Base-by-base conservation (phyloP, 2,888 invertebrate genomes). In the Teinopalpus imperialis region DNA sequence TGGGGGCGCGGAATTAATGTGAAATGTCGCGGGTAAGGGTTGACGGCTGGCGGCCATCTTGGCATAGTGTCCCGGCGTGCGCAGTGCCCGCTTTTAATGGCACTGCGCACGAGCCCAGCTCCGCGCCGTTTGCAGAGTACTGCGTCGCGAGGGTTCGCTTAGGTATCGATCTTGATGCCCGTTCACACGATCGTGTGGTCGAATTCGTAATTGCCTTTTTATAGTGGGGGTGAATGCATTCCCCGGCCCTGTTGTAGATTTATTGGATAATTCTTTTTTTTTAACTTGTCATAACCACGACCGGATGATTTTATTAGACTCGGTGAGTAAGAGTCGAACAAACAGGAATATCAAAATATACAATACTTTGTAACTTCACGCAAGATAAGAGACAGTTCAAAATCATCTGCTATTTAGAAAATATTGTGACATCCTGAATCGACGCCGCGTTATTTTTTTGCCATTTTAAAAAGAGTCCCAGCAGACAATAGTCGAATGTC, bases 101-200 rank as follows among this genome's bases (percentile, higher is more conserved):
- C 59, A 62, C 52, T 73, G 80, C 79, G 79, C 80, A 79, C 59
- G 71, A 69, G 67, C 63, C 67, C 60, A 74, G 74, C 66, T 41
- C 45, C 9, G 10, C 9, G 1, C n/a, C 32, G 32, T 27, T 39
- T 58, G 48, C 48, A 20, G 55, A 52, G 50, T 54, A 59, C 60
- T 54, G 51, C 57, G 53, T 43, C 48, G 34, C 56, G 56, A 50
- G 56, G 58, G 61, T 54, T 52, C 49, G 43, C 40, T 44, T 35
- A 26, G 52, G 40, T 57, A 71, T 74, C 59, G 73, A 73, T 69
- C 37, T 18, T 18, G n/a, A 9, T 13, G 39, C 44, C 43, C 54
- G 51, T 47, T 56, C 51, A 42, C 51, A 52, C 52, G 48, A 55
- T 59, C 54, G 53, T 53, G 48, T 57, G 54, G 40, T 49, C 53